Evolutionary conservation across 2,797 vertebrate species (phyloP), one percentile per base, ranked within the genome.

Genomic region (Chrosomus eos): DNA sequence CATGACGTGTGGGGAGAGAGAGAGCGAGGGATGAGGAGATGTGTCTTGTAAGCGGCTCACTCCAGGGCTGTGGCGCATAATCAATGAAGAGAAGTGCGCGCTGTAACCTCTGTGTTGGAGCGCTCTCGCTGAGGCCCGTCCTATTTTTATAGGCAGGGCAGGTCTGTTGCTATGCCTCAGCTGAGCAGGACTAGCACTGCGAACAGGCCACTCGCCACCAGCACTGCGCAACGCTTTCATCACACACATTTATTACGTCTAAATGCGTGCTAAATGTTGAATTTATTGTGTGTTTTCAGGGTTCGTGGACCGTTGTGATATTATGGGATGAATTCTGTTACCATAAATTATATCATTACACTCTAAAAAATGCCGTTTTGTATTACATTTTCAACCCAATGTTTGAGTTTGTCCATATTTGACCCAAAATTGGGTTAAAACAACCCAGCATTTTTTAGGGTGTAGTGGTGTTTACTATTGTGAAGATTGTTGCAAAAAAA

Each of bases 81-180:
- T 94, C 94, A 93, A 94, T 94, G 94, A 94, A 93, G 91, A 90
- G 92, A 90, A 93, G 92, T 92, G 94, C 28, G 82, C 72, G 91
- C 91, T 93, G 93, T 92, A 91, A 93, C 92, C 92, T 92, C 90
- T 88, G 92, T 84, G 88, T 91, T 81, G 80, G 91, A 90, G 90
- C 78, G 82, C 88, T 92, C 90, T 93, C 91, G 91, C 89, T 90
- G 88, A 94, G 92, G 92, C 92, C 93, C 91, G 91, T 92, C 94
- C 95, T 94, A 95, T 95, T 95, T 95, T 95, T 95, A 95, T 93
- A 93, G 91, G 89, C 90, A 88, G 92, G 92, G 93, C 90, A 93
- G 90, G 92, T 94, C 93, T 95, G 94, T 95, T 95, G 94, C 95
- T 95, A 95, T 93, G 94, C 94, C 94, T 90, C 92, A 90, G 89